Evolutionary conservation across 2,113 vertebrate genomes (phyloP), one percentile per base, ranked within the genome.

Genomic region (Chlorodrepanis virens): DNA sequence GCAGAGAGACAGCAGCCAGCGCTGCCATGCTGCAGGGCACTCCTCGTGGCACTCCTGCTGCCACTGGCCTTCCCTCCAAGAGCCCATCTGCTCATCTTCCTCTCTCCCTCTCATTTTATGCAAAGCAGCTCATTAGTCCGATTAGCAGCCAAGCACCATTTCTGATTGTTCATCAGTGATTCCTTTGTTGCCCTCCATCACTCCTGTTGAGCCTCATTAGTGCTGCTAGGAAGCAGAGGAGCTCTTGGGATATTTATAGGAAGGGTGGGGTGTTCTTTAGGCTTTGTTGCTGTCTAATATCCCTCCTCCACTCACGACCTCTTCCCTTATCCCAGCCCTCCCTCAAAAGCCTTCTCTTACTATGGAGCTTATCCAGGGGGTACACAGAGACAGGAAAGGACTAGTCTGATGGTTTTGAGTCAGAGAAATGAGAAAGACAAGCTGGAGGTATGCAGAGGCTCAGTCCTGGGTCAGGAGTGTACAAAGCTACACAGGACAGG

Each of bases 101-200:
- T 90, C 59, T 42, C 44, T 89, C 39, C 64, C 50, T 67, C 49
- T 87, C 72, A 81, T 60, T 5, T 87, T 86, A 95, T 90, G 92
- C 89, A 96, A 86, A 91, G 93, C 72, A 65, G 57, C 79, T 96
- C 52, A 75, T 84, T 49, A 88, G 64, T 78, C 81, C 52, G 40
- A 92, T 95, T 90, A 96, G 63, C n/a, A 86, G 59, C 44, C 2
- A 28, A 83, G 45, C 56, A 75, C 54, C 83, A 87, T 76, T 49
- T 70, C 89, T 94, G 93, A 81, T 93, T 90, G 96, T 97, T 97
- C 96, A 97, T 97, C 94, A 87, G 86, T 56, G 79, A 90, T 94
- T 91, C 89, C 80, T 96, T 88, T 77, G 83, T 94, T 12, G 8
- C 70, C 75, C 50, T 92, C 92, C 75, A 83, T 87, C 86, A 86